A percentile compares a stretch with the other conserved stretches of the same genome.
These are phyloP conservation scores for Actinernus sp. DNA, from an alignment of 92 coral and sea anemone genomes.

Conservation along the genomic window DNA sequence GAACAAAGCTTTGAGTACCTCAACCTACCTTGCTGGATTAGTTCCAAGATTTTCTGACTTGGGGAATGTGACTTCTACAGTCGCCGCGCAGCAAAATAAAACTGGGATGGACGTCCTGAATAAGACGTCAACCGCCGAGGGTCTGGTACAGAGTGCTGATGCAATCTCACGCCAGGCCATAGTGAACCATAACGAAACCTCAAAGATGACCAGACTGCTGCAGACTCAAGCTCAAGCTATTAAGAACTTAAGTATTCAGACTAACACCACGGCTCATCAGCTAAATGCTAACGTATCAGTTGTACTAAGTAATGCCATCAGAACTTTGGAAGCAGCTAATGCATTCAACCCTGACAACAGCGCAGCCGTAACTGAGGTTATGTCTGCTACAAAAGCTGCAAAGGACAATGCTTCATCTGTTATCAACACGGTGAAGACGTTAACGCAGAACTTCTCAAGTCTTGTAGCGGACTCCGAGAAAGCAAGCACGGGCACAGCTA, in stretches of 20 bases:
- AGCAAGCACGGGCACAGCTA: slow-evolving; percentile 32
- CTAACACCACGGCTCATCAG: slow-evolving; percentile 39
- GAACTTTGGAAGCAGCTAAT: slow-evolving; percentile 23
- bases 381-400: slow-evolving; percentile 33
- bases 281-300: slow-evolving; percentile 53
- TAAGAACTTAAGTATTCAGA: slow-evolving; percentile 14
- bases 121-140: slow-evolving; percentile 13
- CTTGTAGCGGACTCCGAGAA: slow-evolving; percentile 36
- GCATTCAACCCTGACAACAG: slow-evolving; percentile 51
- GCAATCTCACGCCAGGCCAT: slow-evolving; percentile 14
- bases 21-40: slow-evolving; percentile 20
- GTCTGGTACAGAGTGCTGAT: slow-evolving; percentile 30
- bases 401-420: slow-evolving; percentile 38
- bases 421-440: slow-evolving; percentile 17
- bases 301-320: slow-evolving; percentile 50
- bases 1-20: slow-evolving; percentile 33
- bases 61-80: slow-evolving; percentile 39
- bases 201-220: slow-evolving; percentile 18
- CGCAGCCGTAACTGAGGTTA: slow-evolving; percentile 32
- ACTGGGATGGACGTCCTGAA: slow-evolving; percentile 44
- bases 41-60: slow-evolving; percentile 51
- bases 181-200: slow-evolving; percentile 19
- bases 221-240: slow-evolving; percentile 32
- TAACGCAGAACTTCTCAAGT: slow-evolving; percentile 35
- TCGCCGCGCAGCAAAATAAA: slow-evolving; percentile 52